These are phyloP conservation scores for Botia kubotai DNA, from an alignment of 2,797 vertebrate species.

Conservation along the genomic window DNA sequence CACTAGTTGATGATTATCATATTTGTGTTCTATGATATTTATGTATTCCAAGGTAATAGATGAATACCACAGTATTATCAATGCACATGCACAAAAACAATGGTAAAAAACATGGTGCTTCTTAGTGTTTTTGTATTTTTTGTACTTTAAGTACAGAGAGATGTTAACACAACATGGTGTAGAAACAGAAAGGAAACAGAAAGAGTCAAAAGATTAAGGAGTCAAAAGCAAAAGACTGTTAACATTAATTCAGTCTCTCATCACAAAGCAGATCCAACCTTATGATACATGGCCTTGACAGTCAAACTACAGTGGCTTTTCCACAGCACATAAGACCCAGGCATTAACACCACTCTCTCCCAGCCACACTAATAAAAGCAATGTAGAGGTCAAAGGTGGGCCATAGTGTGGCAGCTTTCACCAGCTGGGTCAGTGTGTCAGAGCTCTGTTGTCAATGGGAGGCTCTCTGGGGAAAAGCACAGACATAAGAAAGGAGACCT, in stretches of 20 bases:
- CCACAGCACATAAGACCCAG: constrained; percentile 5
- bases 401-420: constrained; percentile 9
- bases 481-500: constrained; percentile 29
- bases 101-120: neutral
- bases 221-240: constrained; percentile 10
- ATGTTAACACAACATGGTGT: neutral
- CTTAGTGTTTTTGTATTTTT: no score
- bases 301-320: constrained; percentile 11
- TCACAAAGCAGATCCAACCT: constrained; percentile 10
- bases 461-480: constrained; percentile 24
- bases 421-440: constrained; percentile 25
- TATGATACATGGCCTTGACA: constrained; percentile 26
- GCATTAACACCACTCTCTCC: constrained; percentile 33
- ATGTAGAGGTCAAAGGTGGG: constrained; percentile 5
- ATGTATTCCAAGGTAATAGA: no score
- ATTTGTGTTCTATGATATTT: no score
- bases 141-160: no score
- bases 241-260: constrained; percentile 4
- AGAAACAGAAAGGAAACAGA: constrained; percentile 6
- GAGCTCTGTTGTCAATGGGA: constrained; percentile 44
- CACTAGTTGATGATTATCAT: no score
- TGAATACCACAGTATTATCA: neutral
- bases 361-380: neutral
- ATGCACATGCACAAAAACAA: no score
- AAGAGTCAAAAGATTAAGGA: neutral